Percentiles rank a stretch among this genome's conserved stretches.
Conservation (phyloP, 2,888 invertebrate species). For the Macropis europaea region DNA sequence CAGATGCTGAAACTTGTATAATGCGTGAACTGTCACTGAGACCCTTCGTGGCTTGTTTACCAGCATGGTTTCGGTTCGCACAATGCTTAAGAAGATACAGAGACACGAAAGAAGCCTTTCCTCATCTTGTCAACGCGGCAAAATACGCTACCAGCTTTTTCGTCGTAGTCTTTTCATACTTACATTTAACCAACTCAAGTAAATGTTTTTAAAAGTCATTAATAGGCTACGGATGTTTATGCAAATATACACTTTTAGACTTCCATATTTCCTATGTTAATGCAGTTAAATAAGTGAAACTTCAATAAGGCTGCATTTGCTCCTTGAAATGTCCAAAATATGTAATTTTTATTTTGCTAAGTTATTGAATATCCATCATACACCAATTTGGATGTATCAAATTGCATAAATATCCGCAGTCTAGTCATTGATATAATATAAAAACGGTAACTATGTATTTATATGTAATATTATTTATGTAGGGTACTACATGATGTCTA, state of each 20-base stretch:
- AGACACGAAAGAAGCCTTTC: slow-evolving; percentile 95
- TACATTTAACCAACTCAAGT: slow-evolving; percentile 86
- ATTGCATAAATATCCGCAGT: too few species aligned
- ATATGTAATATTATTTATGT: slow-evolving; percentile 63
- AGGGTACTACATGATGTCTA: slow-evolving; percentile 80
- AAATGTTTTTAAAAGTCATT: slow-evolving; percentile 66
- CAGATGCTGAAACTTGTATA: slow-evolving; percentile 81
- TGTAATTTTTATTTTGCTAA: too few species aligned
- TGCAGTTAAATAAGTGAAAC: too few species aligned
- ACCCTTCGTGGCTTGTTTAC: slow-evolving; percentile 93
- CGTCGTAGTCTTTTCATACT: slow-evolving; percentile 93
- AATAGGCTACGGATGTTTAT: too few species aligned
- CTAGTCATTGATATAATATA: not conserved
- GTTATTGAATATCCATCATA: too few species aligned
- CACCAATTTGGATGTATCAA: too few species aligned
- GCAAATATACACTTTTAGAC: too few species aligned
- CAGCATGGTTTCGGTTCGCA: slow-evolving; percentile 98
- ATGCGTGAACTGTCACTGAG: slow-evolving; percentile 80
- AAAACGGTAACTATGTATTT: not conserved
- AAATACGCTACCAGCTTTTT: slow-evolving; percentile 99
- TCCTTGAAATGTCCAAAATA: too few species aligned
- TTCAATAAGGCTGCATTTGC: too few species aligned
- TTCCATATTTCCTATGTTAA: too few species aligned
- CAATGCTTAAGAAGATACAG: slow-evolving; percentile 97
- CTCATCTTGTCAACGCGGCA: slow-evolving; percentile 98